Percentiles rank a stretch among this genome's conserved stretches.
Evolutionary conservation across 2,113 vertebrate genomes (phyloP).

Genomic region (Paramormyrops kingsleyae): DNA sequence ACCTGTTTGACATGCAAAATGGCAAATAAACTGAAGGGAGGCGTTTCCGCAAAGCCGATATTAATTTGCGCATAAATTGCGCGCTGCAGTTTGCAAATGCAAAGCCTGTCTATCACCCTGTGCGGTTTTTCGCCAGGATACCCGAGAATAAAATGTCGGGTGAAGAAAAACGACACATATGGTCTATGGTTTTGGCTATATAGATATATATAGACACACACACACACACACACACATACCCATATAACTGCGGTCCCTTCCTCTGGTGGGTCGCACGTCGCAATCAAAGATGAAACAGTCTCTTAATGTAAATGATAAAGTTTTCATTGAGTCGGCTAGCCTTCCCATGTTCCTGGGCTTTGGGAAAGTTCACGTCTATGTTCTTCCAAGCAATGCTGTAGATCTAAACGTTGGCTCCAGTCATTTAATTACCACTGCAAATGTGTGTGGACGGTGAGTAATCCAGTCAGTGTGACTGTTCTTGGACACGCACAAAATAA

Average conservation of each 20-base stretch:
- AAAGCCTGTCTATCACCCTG: not conserved
- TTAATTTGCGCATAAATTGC: not conserved
- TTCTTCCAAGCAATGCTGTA: not conserved
- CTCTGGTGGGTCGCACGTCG: not conserved
- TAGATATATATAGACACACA: too few species aligned
- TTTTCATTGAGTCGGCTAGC: not conserved
- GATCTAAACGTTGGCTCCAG: not conserved
- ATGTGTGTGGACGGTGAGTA: not conserved
- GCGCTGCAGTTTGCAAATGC: not conserved
- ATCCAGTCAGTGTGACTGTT: not conserved
- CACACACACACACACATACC: not conserved
- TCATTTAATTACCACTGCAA: conserved; percentile 1
- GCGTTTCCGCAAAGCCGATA: not conserved
- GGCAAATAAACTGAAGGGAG: not conserved
- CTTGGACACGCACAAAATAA: not conserved
- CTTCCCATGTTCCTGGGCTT: not conserved
- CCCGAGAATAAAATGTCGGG: not conserved
- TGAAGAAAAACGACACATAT: not conserved
- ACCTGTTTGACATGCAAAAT: not conserved
- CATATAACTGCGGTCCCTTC: not conserved
- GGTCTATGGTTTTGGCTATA: not conserved
- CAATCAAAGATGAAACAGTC: not conserved
- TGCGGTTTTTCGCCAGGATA: not conserved
- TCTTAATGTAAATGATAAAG: not conserved
- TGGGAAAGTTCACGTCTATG: not conserved